A percentile compares a stretch with the other conserved stretches of the same genome.
phyloP scores from a whole-genome alignment of 2,797 vertebrate species.

The Myotis pilosus region DNA sequence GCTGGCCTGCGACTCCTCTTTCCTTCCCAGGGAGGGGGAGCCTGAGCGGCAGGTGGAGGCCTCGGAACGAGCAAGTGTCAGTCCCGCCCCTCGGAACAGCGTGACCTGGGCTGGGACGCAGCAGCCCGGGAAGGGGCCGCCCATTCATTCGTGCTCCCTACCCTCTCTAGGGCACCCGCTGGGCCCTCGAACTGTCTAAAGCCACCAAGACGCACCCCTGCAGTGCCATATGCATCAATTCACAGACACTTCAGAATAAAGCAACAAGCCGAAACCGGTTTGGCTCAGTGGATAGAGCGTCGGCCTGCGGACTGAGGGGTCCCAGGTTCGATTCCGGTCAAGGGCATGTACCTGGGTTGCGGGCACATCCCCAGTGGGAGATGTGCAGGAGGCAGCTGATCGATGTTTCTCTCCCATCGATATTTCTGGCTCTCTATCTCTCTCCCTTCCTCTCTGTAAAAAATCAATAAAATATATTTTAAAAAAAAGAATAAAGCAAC shows the following conservation, averaged over 20 bases:
- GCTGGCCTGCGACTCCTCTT: neutral
- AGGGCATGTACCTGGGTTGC: no score
- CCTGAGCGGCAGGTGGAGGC: constrained; percentile 5
- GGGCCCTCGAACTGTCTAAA: neutral
- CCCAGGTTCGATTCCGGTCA: no score
- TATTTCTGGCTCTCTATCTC: no score
- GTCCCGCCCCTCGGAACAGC: neutral
- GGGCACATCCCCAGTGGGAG: no score
- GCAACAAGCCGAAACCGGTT: no score
- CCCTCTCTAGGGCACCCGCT: neutral
- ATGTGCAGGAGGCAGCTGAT: no score
- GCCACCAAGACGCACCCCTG: neutral
- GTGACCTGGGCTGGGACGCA: neutral
- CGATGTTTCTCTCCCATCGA: no score
- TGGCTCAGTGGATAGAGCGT: no score
- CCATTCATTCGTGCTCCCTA: neutral
- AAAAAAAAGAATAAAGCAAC: neutral
- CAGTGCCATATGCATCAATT: neutral
- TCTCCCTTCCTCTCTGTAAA: no score
- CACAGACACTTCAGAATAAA: neutral
- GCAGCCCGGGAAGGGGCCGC: neutral
- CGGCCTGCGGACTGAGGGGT: no score
- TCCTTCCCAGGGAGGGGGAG: neutral
- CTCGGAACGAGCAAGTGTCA: neutral
- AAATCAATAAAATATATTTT: no score